phyloP scores from a whole-genome alignment of 2,888 invertebrate species.

The Lysandra bellargus region DNA sequence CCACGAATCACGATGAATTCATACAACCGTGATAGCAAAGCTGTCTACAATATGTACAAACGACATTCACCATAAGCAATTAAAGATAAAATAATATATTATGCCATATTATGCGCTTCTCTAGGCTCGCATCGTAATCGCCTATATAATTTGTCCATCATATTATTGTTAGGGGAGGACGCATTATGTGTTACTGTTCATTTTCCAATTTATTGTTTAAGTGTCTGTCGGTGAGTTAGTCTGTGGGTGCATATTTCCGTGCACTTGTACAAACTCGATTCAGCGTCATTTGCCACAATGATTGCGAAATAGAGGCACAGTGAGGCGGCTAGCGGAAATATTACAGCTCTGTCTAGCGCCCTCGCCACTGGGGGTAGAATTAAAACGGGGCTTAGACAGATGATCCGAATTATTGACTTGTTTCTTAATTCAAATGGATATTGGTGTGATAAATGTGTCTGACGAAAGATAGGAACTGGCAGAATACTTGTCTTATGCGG shows the following conservation, averaged over 20 bases:
- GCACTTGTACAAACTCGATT: conserved; percentile 32
- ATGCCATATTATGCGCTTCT: neutral
- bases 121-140: neutral
- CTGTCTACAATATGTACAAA: too few species aligned
- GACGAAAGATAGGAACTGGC: neutral
- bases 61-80: too few species aligned
- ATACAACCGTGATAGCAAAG: too few species aligned
- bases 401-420: neutral
- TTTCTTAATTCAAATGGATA: neutral
- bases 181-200: neutral
- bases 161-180: too few species aligned
- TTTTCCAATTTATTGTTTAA: neutral
- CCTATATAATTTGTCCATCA: too few species aligned
- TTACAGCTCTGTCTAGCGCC: neutral
- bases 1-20: too few species aligned
- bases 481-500: neutral
- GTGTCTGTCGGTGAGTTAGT: neutral
- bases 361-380: neutral
- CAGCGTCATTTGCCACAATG: conserved; percentile 31
- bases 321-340: neutral
- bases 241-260: conserved; percentile 30
- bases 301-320: conserved; percentile 18
- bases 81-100: too few species aligned
- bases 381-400: neutral
- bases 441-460: neutral